These are phyloP conservation scores for Pogonophryne albipinna DNA, from an alignment of 2,797 vertebrate genomes.

Conservation along the genomic window DNA sequence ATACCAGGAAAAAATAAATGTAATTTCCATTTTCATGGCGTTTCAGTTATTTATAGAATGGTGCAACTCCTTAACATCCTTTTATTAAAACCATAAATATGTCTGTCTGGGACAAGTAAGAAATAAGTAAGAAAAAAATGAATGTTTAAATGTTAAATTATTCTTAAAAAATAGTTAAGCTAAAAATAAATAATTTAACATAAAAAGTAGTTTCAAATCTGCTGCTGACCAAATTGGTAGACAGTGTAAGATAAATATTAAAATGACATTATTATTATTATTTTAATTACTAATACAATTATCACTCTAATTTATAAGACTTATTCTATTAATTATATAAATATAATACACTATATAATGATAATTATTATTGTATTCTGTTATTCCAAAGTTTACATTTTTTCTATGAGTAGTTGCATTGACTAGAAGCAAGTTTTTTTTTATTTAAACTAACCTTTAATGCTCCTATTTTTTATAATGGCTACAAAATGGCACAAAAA, in stretches of 20 bases:
- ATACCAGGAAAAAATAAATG: no score
- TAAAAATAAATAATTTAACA: background rate
- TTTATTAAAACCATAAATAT: background rate
- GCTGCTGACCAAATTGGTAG: background rate
- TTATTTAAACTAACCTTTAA: background rate
- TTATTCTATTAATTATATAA: no score
- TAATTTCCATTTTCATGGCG: background rate
- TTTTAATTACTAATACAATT: no score
- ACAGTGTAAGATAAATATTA: background rate
- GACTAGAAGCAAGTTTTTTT: background rate
- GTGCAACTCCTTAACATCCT: background rate
- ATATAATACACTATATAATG: background rate
- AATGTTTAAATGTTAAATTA: background rate
- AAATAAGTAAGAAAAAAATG: background rate
- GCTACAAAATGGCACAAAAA: background rate
- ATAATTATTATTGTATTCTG: background rate
- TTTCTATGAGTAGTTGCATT: background rate
- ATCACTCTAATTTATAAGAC: no score
- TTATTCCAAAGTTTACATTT: no score
- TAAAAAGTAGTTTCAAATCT: background rate
- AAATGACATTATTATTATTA: background rate
- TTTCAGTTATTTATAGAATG: background rate
- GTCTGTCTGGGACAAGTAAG: background rate
- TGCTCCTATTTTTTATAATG: background rate
- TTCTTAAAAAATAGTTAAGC: background rate